Percentiles rank a stretch among this genome's conserved stretches.
Evolutionary conservation across 2,113 vertebrate genomes (phyloP).

Genomic region (Vidua macroura): DNA sequence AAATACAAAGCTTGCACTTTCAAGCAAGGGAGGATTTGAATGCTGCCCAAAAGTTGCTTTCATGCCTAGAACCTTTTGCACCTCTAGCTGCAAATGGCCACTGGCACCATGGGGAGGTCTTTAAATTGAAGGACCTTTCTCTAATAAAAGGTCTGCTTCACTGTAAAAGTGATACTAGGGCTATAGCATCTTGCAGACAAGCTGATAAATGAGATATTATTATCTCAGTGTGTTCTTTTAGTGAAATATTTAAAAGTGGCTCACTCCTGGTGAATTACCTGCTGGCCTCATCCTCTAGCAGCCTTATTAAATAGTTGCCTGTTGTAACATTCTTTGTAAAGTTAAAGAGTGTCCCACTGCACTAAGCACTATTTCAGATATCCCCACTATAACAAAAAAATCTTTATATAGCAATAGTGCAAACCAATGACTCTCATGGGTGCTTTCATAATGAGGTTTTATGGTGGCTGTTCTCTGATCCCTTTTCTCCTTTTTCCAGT

Average conservation of each 20-base stretch:
- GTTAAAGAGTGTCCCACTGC: slow-evolving; percentile 13
- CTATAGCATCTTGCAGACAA: slow-evolving; percentile 23
- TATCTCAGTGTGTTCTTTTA: slow-evolving; percentile 50
- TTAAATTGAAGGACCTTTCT: not conserved
- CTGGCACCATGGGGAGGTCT: not conserved
- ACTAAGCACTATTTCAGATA: slow-evolving; percentile 47
- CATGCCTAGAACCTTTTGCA: not conserved
- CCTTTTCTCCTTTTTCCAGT: not conserved
- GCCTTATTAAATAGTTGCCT: slow-evolving; percentile 59
- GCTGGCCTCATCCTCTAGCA: slow-evolving; percentile 32
- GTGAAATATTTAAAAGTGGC: slow-evolving; percentile 61
- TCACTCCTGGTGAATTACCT: slow-evolving; percentile 62
- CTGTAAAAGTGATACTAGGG: not conserved
- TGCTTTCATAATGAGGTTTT: slow-evolving; percentile 51
- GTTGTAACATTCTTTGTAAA: slow-evolving; percentile 52
- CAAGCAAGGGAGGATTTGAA: not conserved
- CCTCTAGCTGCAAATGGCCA: not conserved
- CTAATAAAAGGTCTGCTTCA: slow-evolving; percentile 32
- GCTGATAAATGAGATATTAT: slow-evolving; percentile 48
- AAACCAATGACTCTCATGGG: slow-evolving; percentile 32
- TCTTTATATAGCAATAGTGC: slow-evolving; percentile 44
- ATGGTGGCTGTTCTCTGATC: slow-evolving; percentile 44
- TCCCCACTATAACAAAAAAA: slow-evolving; percentile 41
- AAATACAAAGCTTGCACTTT: not conserved
- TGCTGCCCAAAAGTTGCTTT: not conserved